These are phyloP conservation scores for Bufo gargarizans DNA, from an alignment of 2,113 vertebrate species.

Conservation along the genomic window DNA sequence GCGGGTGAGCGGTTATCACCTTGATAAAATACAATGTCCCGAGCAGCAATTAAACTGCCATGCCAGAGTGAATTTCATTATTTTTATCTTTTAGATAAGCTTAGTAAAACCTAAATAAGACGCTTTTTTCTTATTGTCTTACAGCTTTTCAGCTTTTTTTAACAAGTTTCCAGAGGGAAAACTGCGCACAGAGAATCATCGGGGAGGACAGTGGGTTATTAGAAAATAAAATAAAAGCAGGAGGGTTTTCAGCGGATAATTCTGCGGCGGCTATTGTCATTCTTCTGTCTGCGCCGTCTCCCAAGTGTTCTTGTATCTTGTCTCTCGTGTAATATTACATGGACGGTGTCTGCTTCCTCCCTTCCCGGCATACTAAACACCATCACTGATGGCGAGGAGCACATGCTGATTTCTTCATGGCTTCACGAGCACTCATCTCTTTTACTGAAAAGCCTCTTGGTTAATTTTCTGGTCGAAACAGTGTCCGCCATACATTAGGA, in stretches of 20 bases:
- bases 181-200: neutral
- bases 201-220: neutral
- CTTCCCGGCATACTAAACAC: slow-evolving; percentile 12
- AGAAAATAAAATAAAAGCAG: neutral
- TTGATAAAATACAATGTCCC: neutral
- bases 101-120: neutral
- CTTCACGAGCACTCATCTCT: neutral
- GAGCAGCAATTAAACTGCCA: neutral
- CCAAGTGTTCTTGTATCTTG: neutral
- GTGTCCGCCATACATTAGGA: neutral
- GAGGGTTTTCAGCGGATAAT: neutral
- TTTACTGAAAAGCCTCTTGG: neutral
- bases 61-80: neutral
- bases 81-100: neutral
- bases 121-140: slow-evolving; percentile 17
- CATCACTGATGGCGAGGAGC: neutral
- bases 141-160: neutral
- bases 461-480: neutral
- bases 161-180: slow-evolving; percentile 19
- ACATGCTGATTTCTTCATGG: neutral
- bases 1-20: neutral
- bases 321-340: neutral
- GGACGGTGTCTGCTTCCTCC: neutral
- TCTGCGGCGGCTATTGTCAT: slow-evolving; percentile 3
- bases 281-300: neutral